Base-by-base conservation (phyloP, 2,888 invertebrate genomes). In the Hetaerina titia region DNA sequence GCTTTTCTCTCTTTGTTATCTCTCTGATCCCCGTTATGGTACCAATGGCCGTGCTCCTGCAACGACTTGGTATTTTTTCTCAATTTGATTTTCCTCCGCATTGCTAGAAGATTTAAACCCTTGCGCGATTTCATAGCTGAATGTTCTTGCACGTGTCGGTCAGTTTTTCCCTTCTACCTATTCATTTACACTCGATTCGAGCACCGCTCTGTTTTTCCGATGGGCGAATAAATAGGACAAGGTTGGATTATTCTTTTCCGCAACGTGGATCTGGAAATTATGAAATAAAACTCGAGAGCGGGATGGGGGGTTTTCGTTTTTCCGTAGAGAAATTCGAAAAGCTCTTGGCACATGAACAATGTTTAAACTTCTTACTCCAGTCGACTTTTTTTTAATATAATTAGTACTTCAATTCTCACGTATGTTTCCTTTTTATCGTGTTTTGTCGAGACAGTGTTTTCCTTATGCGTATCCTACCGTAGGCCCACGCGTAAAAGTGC, bases 191-290 rank as follows among this genome's bases (percentile, higher is more conserved):
- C 7, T 69, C 9, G 60, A 17, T 60, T 17, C 60, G 11, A 60
- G 60, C 11, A 17, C 81, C 15, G 81, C 31, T 15, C 81, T 81
- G 81, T 81, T 81, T 81, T 81, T 81, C 31, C 31, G 81, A 81
- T 81, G 81, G 31, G 81, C 81, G 81, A n/a, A 81, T 81, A 81
- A 81, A 81, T 81, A 81, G 81, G 81, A 81, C 81, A 81, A 81
- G 81, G 81, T 81, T 81, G 81, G 25, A 31, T 81, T 81, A 6
- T 81, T 45, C 25, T 81, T 81, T 25, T 81, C 15, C 81, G 11
- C 81, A 8, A 31, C 25, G 81, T 13, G 31, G 31, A 7, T 9
- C n/a, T 13, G 81, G 25, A 81, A 31, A 22, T 81, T 81, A 31
- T 81, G 81, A 81, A 81, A 81, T 31, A 7, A 11, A 81, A 81